Evolutionary conservation across 2,797 vertebrate genomes (phyloP).

Genomic region (Gymnocypris eckloni): DNA sequence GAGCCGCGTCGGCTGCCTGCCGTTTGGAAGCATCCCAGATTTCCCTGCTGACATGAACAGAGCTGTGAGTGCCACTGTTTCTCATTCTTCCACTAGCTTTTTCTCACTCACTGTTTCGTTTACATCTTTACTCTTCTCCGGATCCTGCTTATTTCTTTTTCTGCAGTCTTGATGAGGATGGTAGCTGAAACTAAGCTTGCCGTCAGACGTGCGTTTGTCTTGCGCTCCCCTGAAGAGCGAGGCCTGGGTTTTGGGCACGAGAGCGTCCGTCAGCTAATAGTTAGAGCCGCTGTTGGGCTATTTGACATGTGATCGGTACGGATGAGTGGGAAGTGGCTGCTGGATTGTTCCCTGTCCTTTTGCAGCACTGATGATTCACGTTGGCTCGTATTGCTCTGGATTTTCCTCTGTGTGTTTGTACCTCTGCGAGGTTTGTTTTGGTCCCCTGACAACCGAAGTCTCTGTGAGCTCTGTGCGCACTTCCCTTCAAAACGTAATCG

Average conservation of each 20-base stretch:
- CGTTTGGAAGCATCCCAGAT: slow-evolving; percentile 85
- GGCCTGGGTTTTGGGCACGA: slow-evolving; percentile 68
- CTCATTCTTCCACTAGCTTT: slow-evolving; percentile 55
- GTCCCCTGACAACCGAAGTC: slow-evolving; percentile 78
- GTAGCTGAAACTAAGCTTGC: slow-evolving; percentile 61
- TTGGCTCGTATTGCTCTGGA: slow-evolving; percentile 27
- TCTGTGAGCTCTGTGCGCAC: slow-evolving; percentile 50
- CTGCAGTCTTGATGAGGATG: slow-evolving; percentile 65
- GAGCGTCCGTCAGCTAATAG: slow-evolving; percentile 66
- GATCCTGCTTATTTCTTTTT: not conserved
- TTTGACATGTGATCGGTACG: slow-evolving; percentile 46
- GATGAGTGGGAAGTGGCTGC: slow-evolving; percentile 28
- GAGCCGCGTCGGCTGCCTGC: slow-evolving; percentile 84
- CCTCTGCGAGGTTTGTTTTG: slow-evolving; percentile 73
- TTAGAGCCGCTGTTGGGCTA: slow-evolving; percentile 55
- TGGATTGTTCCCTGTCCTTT: slow-evolving; percentile 51
- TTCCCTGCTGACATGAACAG: slow-evolving; percentile 86
- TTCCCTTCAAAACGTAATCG: not conserved
- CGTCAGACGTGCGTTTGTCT: slow-evolving; percentile 57
- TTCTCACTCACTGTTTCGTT: slow-evolving; percentile 33
- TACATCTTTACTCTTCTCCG: slow-evolving; percentile 4
- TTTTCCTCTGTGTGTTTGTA: slow-evolving; percentile 56
- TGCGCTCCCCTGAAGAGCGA: slow-evolving; percentile 37
- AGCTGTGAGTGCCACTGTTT: slow-evolving; percentile 88
- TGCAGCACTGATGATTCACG: slow-evolving; percentile 45